Percentiles rank a stretch among this genome's conserved stretches.
These are phyloP conservation scores for Lacanobia wlatinum DNA, from an alignment of 2,888 invertebrate genomes.

Conservation along the genomic window DNA sequence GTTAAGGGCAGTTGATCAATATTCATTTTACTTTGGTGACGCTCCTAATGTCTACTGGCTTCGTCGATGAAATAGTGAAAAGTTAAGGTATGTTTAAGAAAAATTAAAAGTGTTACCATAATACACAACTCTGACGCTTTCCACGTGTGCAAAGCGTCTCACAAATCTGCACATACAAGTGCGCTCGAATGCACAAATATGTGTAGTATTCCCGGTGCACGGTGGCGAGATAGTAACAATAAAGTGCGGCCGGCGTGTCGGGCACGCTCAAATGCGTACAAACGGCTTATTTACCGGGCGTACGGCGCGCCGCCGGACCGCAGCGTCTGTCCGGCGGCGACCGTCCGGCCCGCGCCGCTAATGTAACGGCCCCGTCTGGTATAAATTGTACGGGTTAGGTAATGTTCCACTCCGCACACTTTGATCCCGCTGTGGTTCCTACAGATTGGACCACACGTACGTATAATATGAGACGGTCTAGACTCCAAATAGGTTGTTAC, in stretches of 20 bases:
- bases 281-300: slow-evolving; percentile 41
- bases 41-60: background rate
- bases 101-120: background rate
- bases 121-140: background rate
- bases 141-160: slow-evolving; percentile 12
- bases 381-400: slow-evolving; percentile 19
- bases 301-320: slow-evolving; percentile 14
- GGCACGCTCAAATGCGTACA: slow-evolving; percentile 39
- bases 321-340: slow-evolving; percentile 23
- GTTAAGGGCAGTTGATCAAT: slow-evolving; percentile 11
- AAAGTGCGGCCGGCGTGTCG: slow-evolving; percentile 26
- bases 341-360: background rate
- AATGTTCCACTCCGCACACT: slow-evolving; percentile 26
- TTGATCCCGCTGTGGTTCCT: slow-evolving; percentile 21
- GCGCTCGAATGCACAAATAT: slow-evolving; percentile 12
- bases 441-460: slow-evolving; percentile 11
- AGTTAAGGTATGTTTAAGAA: background rate
- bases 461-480: slow-evolving; percentile 16
- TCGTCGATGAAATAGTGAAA: background rate
- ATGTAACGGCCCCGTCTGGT: slow-evolving; percentile 31
- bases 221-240: slow-evolving; percentile 26
- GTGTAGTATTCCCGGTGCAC: slow-evolving; percentile 1
- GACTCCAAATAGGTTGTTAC: slow-evolving; percentile 15
- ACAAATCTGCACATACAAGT: slow-evolving; percentile 6
- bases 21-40: background rate